A percentile compares a stretch with the other conserved stretches of the same genome.
Conservation (phyloP, 1,140 invertebrate genomes). For the Pentalonia nigronervosa region DNA sequence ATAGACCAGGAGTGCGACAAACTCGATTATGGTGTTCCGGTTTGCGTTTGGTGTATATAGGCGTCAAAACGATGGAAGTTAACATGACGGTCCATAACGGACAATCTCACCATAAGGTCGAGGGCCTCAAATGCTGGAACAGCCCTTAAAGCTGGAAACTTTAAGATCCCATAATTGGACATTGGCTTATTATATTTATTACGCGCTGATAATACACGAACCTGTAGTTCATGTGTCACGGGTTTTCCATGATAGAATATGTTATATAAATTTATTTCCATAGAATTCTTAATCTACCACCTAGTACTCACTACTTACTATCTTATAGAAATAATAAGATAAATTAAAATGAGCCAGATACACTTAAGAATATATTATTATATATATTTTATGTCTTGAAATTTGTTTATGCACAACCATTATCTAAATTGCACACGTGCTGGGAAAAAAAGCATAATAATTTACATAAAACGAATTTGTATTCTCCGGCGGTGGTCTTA, state of each 20-base stretch:
- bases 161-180: not conserved
- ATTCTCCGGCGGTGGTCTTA: conserved; percentile 21
- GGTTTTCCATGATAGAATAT: not conserved
- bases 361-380: conserved; percentile 14
- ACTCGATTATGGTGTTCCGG: not conserved
- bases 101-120: too few relatives aligned
- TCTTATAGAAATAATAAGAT: not conserved
- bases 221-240: too few relatives aligned
- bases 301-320: not conserved
- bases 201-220: too few relatives aligned
- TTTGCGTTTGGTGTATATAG: not conserved
- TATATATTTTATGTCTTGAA: conserved; percentile 2
- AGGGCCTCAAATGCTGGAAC: too few relatives aligned
- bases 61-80: not conserved
- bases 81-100: not conserved
- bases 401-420: conserved; percentile 29
- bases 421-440: conserved; percentile 33
- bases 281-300: not conserved
- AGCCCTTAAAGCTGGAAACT: not conserved
- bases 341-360: not conserved
- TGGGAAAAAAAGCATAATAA: not conserved
- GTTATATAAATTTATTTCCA: not conserved
- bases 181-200: not conserved
- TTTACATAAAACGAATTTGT: conserved; percentile 55
- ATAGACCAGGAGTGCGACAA: not conserved